Percentiles rank a stretch among this genome's conserved stretches.
These are phyloP conservation scores for Lytechinus pictus DNA, from an alignment of 35 echinoderm and acorn worm species.

Conservation along the genomic window DNA sequence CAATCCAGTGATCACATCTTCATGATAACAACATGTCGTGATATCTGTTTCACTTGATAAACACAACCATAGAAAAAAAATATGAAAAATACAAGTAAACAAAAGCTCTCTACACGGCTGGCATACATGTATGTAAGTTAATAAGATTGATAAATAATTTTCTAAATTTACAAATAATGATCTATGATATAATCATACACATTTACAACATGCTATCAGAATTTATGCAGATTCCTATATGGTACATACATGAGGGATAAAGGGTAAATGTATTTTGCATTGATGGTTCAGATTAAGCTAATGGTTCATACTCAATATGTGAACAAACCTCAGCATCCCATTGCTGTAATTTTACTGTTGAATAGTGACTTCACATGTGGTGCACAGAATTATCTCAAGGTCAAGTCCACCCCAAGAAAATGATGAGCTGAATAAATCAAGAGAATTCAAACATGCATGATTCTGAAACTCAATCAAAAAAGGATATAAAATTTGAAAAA, in stretches of 20 bases:
- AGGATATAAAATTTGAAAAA: too few relatives aligned
- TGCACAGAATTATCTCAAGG: too few relatives aligned
- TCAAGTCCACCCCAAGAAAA: too few relatives aligned
- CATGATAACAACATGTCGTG: neutral
- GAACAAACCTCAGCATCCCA: neutral
- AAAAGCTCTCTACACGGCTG: conserved; percentile 1
- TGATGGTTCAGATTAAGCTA: neutral
- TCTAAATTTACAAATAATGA: conserved; percentile 48
- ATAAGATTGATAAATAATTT: conserved; percentile 45
- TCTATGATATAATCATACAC: conserved; percentile 39
- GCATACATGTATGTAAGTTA: conserved; percentile 28
- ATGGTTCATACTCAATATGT: neutral
- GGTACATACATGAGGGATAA: neutral
- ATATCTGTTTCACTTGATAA: conserved; percentile 27
- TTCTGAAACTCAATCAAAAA: too few relatives aligned
- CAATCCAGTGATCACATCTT: neutral
- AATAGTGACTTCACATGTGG: neutral
- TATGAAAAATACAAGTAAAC: neutral
- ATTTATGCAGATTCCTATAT: neutral
- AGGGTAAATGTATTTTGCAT: neutral
- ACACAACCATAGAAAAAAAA: conserved; percentile 27
- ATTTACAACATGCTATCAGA: conserved; percentile 23
- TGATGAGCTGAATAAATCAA: too few relatives aligned
- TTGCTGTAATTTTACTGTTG: neutral
- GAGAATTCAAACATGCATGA: too few relatives aligned